Base-by-base conservation (phyloP, 1,140 invertebrate genomes). In the Micrasema minimum region DNA sequence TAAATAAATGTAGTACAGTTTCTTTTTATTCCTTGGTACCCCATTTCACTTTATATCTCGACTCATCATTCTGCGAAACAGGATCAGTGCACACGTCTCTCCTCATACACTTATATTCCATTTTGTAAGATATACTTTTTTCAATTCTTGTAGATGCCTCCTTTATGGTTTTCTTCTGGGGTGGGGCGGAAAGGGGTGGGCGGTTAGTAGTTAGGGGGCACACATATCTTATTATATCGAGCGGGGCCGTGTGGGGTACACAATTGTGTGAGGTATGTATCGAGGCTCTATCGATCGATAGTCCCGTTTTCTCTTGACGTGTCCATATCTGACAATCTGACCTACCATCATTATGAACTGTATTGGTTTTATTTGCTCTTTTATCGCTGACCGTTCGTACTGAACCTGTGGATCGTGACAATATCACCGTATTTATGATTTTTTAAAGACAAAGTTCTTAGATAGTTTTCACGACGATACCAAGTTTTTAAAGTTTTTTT, bases 71-170 rank as follows among this genome's bases (percentile, higher is more conserved):
- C 51, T 57, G 61, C 46, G 70, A 72, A 75, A 75, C 66, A 72
- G 73, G 73, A 75, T 75, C 73, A 72, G 48, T 71, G 72, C 73
- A 71, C 73, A 66, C 73, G 69, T 75, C 69, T 71, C 61, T 70
- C 62, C 37, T 43, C 66, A 59, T 53, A 48, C 68, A 67, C 73
- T 75, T 68, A 75, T 72, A 75, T 75, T 70, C 73, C 67, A 75
- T 75, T 75, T 72, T 72, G 69, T 70, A 70, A 75, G 73, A 75
- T 75, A 75, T 67, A 75, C 73, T 75, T 75, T 75, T 75, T 75
- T 75, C 73, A 75, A 75, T 75, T 75, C 73, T 75, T 72, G 53
- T 72, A 71, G 72, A 71, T 71, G 61, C 50, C 61, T 69, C 66
- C 69, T 65, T 71, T 65, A 53, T 59, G 57, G 61, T 65, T 53